Base-by-base conservation (phyloP, 2,888 invertebrate genomes). In the Rhynchonema sp. region DNA sequence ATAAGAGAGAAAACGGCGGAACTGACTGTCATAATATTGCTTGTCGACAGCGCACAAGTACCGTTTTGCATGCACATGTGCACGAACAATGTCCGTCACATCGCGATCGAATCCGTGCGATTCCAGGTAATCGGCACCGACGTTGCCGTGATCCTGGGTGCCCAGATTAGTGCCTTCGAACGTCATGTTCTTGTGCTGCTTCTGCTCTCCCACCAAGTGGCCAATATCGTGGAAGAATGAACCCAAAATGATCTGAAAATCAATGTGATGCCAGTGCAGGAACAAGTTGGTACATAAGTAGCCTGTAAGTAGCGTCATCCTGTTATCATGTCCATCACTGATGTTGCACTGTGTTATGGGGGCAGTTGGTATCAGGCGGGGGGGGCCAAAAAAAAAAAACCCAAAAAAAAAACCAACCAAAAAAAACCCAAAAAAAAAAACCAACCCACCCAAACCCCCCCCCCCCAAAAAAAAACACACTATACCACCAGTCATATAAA, bases 31-130 rank as follows among this genome's bases (percentile, higher is more conserved):
- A 60, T 66, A 63, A 56, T 70, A 70, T 1, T 61, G 61, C 17
- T 59, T 56, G 38, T 66, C 57, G 59, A 65, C 66, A 53, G 56
- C 64, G 26, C 67, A 66, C 20, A 70, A 65, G 60, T 70, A 70
- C 53, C 70, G 60, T 60, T 70, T 70, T 17, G 60, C 60, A 13
- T 57, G 17, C 20, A 60, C 61, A 25, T 61, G 61, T 17, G n/a
- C 49, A 28, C 30, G 26, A 1, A 61, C 61, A 25, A 61, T 46
- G 26, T 58, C 60, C 1, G 59, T 59, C 6, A 61, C 59, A 2
- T 53, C 55, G 2, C 2, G 22, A 22, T 9, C 22, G 28, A 61
- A 61, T 17, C 61, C 61, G 17, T 9, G 25, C 6, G n/a, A 20
- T 6, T 2, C 2, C 59, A 61, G 46, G 27, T 27, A 60, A 2